These are phyloP conservation scores for Hypotaenidia philippensis DNA, from an alignment of 2,797 vertebrate species.

Conservation along the genomic window DNA sequence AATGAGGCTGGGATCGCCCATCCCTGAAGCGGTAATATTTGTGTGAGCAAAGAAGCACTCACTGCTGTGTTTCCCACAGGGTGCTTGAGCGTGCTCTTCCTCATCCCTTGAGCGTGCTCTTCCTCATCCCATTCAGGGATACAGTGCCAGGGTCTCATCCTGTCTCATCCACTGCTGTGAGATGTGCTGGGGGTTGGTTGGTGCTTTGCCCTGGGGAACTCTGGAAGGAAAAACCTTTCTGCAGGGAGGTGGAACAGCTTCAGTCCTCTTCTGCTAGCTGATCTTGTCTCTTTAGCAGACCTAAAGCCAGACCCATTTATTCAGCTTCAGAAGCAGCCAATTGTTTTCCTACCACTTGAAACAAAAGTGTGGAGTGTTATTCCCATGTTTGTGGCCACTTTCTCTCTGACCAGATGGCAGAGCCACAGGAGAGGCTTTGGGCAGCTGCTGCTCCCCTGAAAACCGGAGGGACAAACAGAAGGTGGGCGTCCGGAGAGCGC, in stretches of 20 bases:
- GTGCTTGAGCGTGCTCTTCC: rapidly evolving
- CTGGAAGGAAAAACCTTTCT: not conserved
- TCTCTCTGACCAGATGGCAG: not conserved
- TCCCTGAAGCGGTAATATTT: rapidly evolving
- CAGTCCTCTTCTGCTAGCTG: not conserved
- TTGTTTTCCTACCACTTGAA: not conserved
- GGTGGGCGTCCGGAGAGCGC: not conserved
- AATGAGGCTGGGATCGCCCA: not conserved
- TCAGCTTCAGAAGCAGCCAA: not conserved
- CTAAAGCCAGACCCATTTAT: rapidly evolving
- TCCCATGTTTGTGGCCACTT: not conserved
- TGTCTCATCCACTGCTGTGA: rapidly evolving
- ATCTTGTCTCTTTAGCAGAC: rapidly evolving
- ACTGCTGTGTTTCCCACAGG: not conserved
- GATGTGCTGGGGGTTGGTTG: too few species aligned
- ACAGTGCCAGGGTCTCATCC: rapidly evolving
- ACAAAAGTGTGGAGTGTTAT: not conserved
- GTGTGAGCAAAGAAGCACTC: rapidly evolving
- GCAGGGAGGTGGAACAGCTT: not conserved
- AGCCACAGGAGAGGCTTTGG: not conserved
- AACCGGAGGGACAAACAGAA: not conserved
- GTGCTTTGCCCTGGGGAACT: not conserved
- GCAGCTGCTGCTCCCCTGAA: not conserved
- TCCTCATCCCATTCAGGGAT: not conserved
- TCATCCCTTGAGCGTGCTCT: too few species aligned